These are phyloP conservation scores for Petroica traversi DNA, from an alignment of 2,113 vertebrate genomes.

Conservation along the genomic window DNA sequence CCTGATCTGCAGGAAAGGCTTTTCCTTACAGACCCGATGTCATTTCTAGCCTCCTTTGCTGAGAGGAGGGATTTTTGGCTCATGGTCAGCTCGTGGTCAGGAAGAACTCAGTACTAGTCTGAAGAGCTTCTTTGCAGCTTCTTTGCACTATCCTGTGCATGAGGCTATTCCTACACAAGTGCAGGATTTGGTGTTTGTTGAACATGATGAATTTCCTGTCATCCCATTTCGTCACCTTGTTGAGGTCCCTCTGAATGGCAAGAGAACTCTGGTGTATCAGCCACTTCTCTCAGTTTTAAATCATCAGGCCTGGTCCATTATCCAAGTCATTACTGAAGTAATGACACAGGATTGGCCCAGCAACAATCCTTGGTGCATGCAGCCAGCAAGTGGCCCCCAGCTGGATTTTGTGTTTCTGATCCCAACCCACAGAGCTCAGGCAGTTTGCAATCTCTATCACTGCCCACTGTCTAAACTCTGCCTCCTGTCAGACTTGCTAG, in stretches of 20 bases:
- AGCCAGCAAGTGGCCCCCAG: neutral
- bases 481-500: neutral
- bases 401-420: neutral
- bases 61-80: accelerated
- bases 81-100: neutral
- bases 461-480: neutral
- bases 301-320: neutral
- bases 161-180: neutral
- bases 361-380: neutral
- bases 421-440: neutral
- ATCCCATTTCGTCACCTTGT: accelerated
- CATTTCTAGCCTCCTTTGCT: neutral
- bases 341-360: neutral
- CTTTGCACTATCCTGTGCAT: accelerated
- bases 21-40: neutral
- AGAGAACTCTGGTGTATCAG: neutral
- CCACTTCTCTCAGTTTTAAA: neutral
- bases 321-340: neutral
- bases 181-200: neutral
- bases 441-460: neutral
- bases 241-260: neutral
- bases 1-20: neutral
- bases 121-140: neutral
- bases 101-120: neutral
- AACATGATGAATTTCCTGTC: neutral